phyloP scores from a whole-genome alignment of 2,113 vertebrate genomes.

The Brevimyrus niger region DNA sequence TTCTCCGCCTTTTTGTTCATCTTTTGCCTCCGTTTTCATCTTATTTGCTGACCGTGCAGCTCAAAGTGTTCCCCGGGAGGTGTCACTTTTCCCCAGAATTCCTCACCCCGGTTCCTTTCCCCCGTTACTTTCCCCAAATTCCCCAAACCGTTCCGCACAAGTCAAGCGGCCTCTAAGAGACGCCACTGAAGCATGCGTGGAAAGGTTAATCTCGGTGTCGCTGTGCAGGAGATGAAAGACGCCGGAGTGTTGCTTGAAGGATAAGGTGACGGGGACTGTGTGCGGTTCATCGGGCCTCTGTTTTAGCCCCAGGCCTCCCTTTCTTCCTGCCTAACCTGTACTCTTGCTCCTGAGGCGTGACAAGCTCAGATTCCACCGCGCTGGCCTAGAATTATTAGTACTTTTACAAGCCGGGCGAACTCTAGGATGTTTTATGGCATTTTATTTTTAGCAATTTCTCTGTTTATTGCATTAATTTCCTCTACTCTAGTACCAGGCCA shows the following conservation, averaged over 20 bases:
- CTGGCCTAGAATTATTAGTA: neutral
- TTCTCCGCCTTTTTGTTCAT: neutral
- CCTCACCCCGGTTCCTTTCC: neutral
- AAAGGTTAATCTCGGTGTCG: neutral
- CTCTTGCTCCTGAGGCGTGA: neutral
- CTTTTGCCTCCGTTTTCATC: neutral
- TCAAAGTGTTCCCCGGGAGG: neutral
- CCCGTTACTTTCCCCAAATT: neutral
- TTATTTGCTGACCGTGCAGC: neutral
- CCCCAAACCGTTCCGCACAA: neutral
- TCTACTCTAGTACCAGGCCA: neutral
- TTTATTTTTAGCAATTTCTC: constrained; percentile 10
- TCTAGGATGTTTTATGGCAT: neutral
- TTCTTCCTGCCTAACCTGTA: neutral
- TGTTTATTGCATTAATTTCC: constrained; percentile 15
- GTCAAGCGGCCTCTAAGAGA: neutral
- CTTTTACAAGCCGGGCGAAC: neutral
- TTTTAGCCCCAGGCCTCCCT: neutral
- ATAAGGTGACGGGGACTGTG: neutral
- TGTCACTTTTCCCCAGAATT: neutral
- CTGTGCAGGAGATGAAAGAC: neutral
- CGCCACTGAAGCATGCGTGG: neutral
- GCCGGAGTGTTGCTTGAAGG: neutral
- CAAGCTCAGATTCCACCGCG: neutral
- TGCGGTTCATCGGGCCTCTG: neutral